Percentiles rank a stretch among this genome's conserved stretches.
Evolutionary conservation across 2,113 vertebrate genomes (phyloP).

Genomic region (Gadus macrocephalus): DNA sequence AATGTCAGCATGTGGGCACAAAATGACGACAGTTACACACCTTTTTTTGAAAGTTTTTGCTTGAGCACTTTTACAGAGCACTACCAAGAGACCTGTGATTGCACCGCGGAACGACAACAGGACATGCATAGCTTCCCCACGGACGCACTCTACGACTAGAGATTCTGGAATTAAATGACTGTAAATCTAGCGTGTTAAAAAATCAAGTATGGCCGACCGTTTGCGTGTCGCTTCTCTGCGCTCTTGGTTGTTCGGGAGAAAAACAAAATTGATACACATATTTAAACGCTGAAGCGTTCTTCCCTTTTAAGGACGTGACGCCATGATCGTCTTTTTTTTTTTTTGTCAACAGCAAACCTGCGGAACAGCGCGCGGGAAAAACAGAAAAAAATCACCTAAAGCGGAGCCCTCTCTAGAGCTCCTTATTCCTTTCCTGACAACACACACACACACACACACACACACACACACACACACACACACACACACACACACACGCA

Average conservation of each 20-base stretch:
- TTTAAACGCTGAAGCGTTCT: slow-evolving; percentile 5
- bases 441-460: no score
- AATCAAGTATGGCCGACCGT: slow-evolving; percentile 60
- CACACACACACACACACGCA: neutral
- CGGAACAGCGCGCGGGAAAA: slow-evolving; percentile 33
- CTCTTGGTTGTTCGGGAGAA: slow-evolving; percentile 50
- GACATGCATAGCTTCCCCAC: slow-evolving; percentile 80
- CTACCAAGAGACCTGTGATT: slow-evolving; percentile 78
- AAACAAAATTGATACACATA: slow-evolving; percentile 57
- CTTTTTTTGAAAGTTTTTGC: slow-evolving; percentile 68
- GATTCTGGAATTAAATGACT: slow-evolving; percentile 70
- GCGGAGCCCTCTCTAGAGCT: slow-evolving; percentile 27
- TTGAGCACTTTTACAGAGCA: slow-evolving; percentile 79
- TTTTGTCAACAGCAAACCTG: slow-evolving; percentile 37
- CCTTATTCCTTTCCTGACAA: slow-evolving; percentile 19
- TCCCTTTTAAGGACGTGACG: slow-evolving; percentile 19
- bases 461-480: no score
- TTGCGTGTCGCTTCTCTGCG: slow-evolving; percentile 49
- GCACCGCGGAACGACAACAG: slow-evolving; percentile 73
- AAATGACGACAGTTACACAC: slow-evolving; percentile 75
- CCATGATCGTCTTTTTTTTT: no score
- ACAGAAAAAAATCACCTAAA: slow-evolving; percentile 50
- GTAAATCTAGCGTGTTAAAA: slow-evolving; percentile 61
- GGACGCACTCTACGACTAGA: slow-evolving; percentile 70
- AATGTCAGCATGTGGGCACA: slow-evolving; percentile 71